A percentile compares a stretch with the other conserved stretches of the same genome.
phyloP scores from a whole-genome alignment of 2,888 invertebrate genomes.

The Lithophane semibrunnea region DNA sequence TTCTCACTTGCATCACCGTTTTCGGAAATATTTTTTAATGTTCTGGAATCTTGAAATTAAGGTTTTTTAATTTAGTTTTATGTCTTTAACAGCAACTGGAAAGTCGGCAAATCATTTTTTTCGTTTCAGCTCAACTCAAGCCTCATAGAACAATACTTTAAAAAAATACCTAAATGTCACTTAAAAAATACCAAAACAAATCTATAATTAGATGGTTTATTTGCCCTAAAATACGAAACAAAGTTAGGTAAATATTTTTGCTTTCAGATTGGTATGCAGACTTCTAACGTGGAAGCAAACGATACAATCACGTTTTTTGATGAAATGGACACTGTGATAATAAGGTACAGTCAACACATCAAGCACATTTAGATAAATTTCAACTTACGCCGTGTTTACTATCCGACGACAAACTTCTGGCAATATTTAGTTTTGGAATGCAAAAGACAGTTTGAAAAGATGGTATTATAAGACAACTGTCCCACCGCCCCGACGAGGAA shows the following conservation, averaged over 20 bases:
- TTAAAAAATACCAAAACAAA: neutral
- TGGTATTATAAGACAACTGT: no score
- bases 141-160: neutral
- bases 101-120: neutral
- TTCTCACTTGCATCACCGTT: neutral
- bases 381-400: neutral
- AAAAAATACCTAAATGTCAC: no score
- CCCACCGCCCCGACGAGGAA: no score
- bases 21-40: neutral
- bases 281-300: neutral
- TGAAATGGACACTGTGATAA: constrained; percentile 41
- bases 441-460: no score
- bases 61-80: neutral
- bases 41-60: no score
- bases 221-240: neutral
- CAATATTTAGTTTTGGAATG: neutral
- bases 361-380: neutral
- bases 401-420: neutral
- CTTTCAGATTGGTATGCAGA: constrained; percentile 53
- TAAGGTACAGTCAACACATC: constrained; percentile 37
- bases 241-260: neutral
- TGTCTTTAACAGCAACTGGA: neutral
- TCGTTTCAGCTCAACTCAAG: neutral
- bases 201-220: neutral
- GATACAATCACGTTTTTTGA: constrained; percentile 24